Evolutionary conservation across 1,140 invertebrate species (phyloP), one percentile per base, ranked within the genome.

Genomic region (Macrocentrus cingulum): DNA sequence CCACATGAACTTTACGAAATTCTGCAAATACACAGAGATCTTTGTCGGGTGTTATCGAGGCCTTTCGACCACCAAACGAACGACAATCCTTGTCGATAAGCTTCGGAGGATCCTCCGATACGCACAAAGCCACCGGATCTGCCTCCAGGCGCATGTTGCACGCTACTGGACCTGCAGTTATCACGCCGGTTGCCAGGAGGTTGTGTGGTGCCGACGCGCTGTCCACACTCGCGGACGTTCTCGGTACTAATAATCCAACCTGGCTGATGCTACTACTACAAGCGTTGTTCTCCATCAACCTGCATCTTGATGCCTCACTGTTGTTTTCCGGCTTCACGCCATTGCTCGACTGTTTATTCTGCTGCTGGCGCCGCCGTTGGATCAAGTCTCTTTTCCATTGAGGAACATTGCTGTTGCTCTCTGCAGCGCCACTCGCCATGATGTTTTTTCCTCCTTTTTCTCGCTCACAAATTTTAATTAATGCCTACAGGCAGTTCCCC

Each of bases 361-460:
- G 60, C 36, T 81, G 74, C 68, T 81, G 74, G 67, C 79, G 69
- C 25, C 87, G 83, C 48, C 87, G 81, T 71, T 87, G 83, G 64
- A 89, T 85, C 63, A 90, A 79, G 70, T 90, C 88, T 60, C 85
- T 82, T 69, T 89, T 90, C 88, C 88, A 90, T 72, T 87, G 86
- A 29, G 88, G 76, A 58, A 77, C 62, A 36, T 56, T 51, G 61
- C 19, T 34, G 19, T 41, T 61, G 39, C 41, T 53, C 7, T 54
- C 59, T 18, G 63, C 59, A 44, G 59, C 66, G 54, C 59, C 62
- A 49, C 39, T 62, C 9, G 62, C 37, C 49, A 51, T 52, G 7
- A 51, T 52, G 7, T 22, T 52, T 52, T 36, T 15, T 41, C 22
- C n/a, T n/a, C n/a, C n/a, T 13, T 1, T 39, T 39, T 50, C 9